Evolutionary conservation across 2,797 vertebrate species (phyloP).

Genomic region (Scyliorhinus canicula): DNA sequence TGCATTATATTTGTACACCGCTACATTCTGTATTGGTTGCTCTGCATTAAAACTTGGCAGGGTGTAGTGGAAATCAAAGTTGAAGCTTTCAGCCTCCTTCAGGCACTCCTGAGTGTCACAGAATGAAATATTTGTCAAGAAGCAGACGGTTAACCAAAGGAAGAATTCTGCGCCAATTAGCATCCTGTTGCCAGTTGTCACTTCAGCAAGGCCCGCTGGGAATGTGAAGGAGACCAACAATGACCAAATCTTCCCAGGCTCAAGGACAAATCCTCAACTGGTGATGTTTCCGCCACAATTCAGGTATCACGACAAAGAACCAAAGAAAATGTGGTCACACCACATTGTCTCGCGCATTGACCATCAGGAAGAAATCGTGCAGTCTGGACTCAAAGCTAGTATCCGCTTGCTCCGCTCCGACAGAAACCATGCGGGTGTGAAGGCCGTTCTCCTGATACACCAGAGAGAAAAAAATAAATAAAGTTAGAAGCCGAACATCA

Average conservation of each 20-base stretch:
- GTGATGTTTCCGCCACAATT: neutral
- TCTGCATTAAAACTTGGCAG: constrained; percentile 66
- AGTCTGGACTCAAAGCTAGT: neutral
- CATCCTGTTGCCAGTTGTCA: neutral
- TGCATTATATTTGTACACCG: constrained; percentile 54
- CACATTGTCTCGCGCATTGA: too few species aligned
- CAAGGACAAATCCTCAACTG: neutral
- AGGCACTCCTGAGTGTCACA: neutral
- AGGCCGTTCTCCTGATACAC: neutral
- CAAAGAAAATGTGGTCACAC: neutral
- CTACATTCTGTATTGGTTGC: constrained; percentile 72
- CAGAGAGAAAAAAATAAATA: neutral
- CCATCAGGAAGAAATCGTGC: neutral
- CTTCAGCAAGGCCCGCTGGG: neutral
- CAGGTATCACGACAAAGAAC: neutral
- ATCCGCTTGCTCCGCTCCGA: neutral
- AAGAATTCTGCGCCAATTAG: neutral
- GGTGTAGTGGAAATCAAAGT: constrained; percentile 71
- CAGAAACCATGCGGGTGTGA: neutral
- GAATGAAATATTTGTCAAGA: neutral
- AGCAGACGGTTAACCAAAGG: neutral
- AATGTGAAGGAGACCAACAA: too few species aligned
- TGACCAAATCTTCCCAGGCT: neutral
- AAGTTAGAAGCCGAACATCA: neutral
- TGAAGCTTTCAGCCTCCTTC: constrained; percentile 32